A percentile compares a stretch with the other conserved stretches of the same genome.
These are phyloP conservation scores for Rutpela maculata DNA, from an alignment of 2,888 invertebrate genomes.

Conservation along the genomic window DNA sequence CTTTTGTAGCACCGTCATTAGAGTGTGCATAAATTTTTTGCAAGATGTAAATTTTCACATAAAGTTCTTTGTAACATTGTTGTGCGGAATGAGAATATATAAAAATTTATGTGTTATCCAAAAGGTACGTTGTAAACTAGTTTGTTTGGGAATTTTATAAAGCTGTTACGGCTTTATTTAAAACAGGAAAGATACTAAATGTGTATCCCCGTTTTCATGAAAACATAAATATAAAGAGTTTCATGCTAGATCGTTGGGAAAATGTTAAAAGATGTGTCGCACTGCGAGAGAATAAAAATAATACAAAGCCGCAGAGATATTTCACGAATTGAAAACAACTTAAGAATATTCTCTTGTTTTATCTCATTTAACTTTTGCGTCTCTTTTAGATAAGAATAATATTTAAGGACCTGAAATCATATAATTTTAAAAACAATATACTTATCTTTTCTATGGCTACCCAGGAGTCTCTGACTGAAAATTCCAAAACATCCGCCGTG, in stretches of 20 bases:
- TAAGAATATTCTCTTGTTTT: neutral
- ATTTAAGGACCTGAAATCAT: neutral
- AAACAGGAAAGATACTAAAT: slow-evolving; percentile 21
- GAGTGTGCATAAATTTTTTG: slow-evolving; percentile 7
- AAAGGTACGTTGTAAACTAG: slow-evolving; percentile 32
- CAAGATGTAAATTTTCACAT: slow-evolving; percentile 11
- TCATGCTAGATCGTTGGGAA: slow-evolving; percentile 17
- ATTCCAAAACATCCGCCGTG: too few relatives aligned
- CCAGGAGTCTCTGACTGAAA: too few relatives aligned
- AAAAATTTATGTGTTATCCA: slow-evolving; percentile 33
- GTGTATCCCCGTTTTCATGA: slow-evolving; percentile 18
- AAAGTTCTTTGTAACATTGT: slow-evolving; percentile 24
- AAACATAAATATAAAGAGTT: slow-evolving; percentile 36
- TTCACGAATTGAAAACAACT: slow-evolving; percentile 31
- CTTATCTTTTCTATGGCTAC: neutral
- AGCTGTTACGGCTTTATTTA: slow-evolving; percentile 32
- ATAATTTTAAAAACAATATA: neutral
- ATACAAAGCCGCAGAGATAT: slow-evolving; percentile 18
- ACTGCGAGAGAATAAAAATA: slow-evolving; percentile 14
- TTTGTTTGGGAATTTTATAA: slow-evolving; percentile 29
- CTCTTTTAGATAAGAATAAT: neutral
- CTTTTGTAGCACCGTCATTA: slow-evolving; percentile 10
- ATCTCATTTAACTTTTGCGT: slow-evolving; percentile 11
- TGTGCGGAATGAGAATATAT: neutral
- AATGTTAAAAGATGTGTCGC: slow-evolving; percentile 17